Conservation (phyloP, 2,888 invertebrate genomes). For the Cheilosia vernalis region DNA sequence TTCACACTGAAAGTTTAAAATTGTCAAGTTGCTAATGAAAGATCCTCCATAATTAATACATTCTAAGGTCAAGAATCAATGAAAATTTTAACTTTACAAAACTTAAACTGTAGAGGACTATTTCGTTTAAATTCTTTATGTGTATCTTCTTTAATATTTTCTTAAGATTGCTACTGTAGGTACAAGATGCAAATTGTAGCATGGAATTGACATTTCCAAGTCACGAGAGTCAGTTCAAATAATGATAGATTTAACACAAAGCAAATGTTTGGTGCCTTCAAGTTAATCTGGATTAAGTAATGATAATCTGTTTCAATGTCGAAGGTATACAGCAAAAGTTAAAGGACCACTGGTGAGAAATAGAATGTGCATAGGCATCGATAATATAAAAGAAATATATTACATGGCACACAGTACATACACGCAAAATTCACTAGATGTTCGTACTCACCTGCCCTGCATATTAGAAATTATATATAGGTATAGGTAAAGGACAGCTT, state of each 20-base stretch:
- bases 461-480: constrained; percentile 20
- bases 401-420: not conserved
- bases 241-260: not conserved
- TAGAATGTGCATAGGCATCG: not conserved
- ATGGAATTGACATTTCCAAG: not conserved
- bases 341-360: not conserved
- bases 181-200: not conserved
- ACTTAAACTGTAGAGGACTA: too few species aligned
- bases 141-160: too few species aligned
- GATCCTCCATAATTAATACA: too few species aligned
- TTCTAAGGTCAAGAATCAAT: too few species aligned
- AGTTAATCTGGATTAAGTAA: constrained; percentile 42
- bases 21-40: too few species aligned
- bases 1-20: too few species aligned
- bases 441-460: constrained; percentile 8
- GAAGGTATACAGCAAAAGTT: not conserved
- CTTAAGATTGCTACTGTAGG: not conserved
- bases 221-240: constrained; percentile 20
- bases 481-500: not conserved
- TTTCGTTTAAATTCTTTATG: too few species aligned
- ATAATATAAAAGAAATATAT: not conserved
- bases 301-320: constrained; percentile 10
- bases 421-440: not conserved
- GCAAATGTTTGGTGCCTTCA: constrained; percentile 19
- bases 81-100: too few species aligned